Evolutionary conservation across 1,140 invertebrate species (phyloP), one percentile per base, ranked within the genome.

Genomic region (Steinernema feltiae): DNA sequence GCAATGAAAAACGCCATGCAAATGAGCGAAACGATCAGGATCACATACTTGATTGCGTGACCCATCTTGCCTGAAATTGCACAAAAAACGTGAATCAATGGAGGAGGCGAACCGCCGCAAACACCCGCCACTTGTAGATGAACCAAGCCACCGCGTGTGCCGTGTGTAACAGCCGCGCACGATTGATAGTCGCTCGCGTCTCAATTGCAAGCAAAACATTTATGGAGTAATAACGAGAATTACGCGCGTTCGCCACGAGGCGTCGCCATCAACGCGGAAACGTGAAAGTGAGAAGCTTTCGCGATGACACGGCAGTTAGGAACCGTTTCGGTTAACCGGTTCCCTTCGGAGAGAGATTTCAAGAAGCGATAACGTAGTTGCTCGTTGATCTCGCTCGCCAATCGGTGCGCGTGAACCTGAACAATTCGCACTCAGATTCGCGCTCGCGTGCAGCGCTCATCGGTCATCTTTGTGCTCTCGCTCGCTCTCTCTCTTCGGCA

Each of bases 281-380:
- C 7, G 7, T 46, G 41, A 46, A n/a, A 12, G n/a, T 7, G 53
- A 12, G 53, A 17, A 63, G 53, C 12, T 63, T 27, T 27, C 24
- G 12, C 15, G 24, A 63, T 3, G 24, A n/a, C 53, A 27, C 53
- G 15, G 2, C 7, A 27, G 53, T 27, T 63, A 27, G 24, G 53
- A 63, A 63, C 53, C 53, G 53, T 63, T 63, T 63, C 53, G 53
- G 24, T 27, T 7, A 63, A 63, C 53, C 53, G 2, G 53, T 63
- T 63, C 24, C 24, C n/a, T n/a, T n/a, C n/a, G n/a, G n/a, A n/a
- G n/a, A n/a, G 41, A 46, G 41, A 46, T 46, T n/a, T n/a, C n/a
- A 7, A 46, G 7, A 46, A 46, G n/a, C 41, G n/a, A n/a, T 12
- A 12, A 46, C 41, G 41, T 7, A 7, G 41, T n/a, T 7, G 7